These are phyloP conservation scores for Apistogramma diplotaenia DNA, from an alignment of 2,113 vertebrate genomes.

Conservation along the genomic window DNA sequence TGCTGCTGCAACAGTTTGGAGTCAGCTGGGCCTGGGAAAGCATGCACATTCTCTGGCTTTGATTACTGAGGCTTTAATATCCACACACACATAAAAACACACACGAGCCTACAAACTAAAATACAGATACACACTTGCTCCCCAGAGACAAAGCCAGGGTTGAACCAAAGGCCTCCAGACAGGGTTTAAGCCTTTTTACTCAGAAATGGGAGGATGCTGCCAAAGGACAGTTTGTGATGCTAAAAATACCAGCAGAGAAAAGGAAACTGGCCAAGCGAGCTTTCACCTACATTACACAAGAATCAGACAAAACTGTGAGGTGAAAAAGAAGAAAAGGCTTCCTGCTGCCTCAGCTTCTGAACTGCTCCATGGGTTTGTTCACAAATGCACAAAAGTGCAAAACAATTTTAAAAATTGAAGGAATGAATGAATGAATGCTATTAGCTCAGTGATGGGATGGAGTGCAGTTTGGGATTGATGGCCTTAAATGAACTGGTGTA, in stretches of 20 bases:
- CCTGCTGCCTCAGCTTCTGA: not conserved
- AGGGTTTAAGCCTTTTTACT: slow-evolving; percentile 16
- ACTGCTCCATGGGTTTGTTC: accelerated
- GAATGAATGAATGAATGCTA: not conserved
- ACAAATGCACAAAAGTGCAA: not conserved
- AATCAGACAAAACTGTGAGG: not conserved
- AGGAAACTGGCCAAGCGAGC: not conserved
- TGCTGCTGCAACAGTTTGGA: slow-evolving; percentile 38
- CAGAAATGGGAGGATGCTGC: slow-evolving; percentile 23
- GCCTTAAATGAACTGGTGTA: no score
- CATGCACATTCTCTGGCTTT: slow-evolving; percentile 59
- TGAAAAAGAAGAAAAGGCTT: not conserved
- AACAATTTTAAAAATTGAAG: no score
- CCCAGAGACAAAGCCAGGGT: slow-evolving; percentile 11
- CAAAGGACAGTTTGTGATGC: slow-evolving; percentile 42
- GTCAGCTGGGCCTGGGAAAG: slow-evolving; percentile 70
- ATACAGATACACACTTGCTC: slow-evolving; percentile 33
- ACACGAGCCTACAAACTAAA: slow-evolving; percentile 22
- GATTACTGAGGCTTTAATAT: slow-evolving; percentile 57
- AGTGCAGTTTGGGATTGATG: no score
- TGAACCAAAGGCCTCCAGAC: slow-evolving; percentile 41
- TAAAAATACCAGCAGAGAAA: slow-evolving; percentile 57
- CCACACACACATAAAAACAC: slow-evolving; percentile 8
- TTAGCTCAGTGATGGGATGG: not conserved
- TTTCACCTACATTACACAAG: not conserved